Percentiles rank a stretch among this genome's conserved stretches.
These are phyloP conservation scores for Macrotis lagotis DNA, from an alignment of 2,113 vertebrate species.

Conservation along the genomic window DNA sequence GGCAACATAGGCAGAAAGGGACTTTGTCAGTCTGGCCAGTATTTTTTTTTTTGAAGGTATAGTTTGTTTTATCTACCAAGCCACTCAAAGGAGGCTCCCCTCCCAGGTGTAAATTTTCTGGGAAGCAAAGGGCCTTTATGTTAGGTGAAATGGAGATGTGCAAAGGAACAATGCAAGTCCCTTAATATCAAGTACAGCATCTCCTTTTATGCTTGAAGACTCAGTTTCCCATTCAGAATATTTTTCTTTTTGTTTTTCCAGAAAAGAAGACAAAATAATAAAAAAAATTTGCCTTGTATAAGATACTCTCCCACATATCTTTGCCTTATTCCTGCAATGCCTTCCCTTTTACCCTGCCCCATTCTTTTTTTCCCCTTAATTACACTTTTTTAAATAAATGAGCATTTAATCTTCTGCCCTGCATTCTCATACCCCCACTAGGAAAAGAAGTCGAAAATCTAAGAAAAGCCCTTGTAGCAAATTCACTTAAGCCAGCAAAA, in stretches of 20 bases:
- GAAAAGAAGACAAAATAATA: background rate
- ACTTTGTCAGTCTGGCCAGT: background rate
- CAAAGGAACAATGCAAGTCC: background rate
- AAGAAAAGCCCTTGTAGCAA: too few species aligned
- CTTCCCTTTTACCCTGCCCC: background rate
- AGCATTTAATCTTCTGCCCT: too few species aligned
- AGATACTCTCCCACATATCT: background rate
- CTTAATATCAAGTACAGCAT: background rate
- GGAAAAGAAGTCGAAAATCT: too few species aligned
- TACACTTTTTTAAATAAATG: too few species aligned
- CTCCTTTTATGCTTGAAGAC: background rate
- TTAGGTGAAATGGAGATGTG: background rate
- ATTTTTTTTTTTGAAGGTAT: background rate
- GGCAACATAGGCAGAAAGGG: background rate
- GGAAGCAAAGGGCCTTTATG: background rate
- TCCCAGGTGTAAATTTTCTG: background rate
- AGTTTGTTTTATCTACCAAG: background rate
- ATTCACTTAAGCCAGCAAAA: too few species aligned
- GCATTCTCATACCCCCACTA: too few species aligned
- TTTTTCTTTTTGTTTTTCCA: background rate
- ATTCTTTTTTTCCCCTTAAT: too few species aligned
- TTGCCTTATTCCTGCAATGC: background rate
- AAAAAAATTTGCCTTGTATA: background rate
- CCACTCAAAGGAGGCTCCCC: background rate
- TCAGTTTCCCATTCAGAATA: background rate